Evolutionary conservation across 2,113 vertebrate species (phyloP).

Genomic region (Tetraodon nigroviridis): DNA sequence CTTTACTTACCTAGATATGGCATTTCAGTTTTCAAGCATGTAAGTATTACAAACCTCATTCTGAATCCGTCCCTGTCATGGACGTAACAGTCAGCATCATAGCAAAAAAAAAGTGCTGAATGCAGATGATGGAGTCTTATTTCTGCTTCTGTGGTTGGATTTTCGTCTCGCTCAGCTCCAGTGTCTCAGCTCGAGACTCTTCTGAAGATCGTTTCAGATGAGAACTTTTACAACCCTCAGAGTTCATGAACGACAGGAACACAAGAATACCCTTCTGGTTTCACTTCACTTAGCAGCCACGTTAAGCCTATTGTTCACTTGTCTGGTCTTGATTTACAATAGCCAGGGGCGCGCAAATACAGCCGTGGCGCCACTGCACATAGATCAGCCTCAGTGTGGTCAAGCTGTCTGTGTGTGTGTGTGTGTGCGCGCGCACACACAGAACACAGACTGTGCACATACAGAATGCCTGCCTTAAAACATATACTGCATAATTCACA

Average conservation of each 20-base stretch:
- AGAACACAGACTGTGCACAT: too few relatives aligned
- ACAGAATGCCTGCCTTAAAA: too few relatives aligned
- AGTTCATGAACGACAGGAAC: constrained; percentile 17
- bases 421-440: too few relatives aligned
- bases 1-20: too few relatives aligned
- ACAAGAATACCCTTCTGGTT: constrained; percentile 18
- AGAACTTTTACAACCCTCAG: constrained; percentile 18
- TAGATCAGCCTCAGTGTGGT: constrained; percentile 40
- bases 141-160: constrained; percentile 7
- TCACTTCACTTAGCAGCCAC: constrained; percentile 35
- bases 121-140: too few relatives aligned
- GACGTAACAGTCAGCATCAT: too few relatives aligned
- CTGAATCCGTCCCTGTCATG: too few relatives aligned
- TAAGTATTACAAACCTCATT: too few relatives aligned
- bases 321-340: constrained; percentile 38
- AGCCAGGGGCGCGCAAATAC: constrained; percentile 40
- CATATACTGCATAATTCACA: background rate
- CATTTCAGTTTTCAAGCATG: too few relatives aligned
- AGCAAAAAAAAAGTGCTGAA: too few relatives aligned
- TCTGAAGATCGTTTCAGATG: constrained; percentile 21
- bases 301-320: constrained; percentile 53
- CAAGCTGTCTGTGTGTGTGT: background rate
- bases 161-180: constrained; percentile 5
- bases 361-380: constrained; percentile 31
- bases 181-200: background rate